Evolutionary conservation across 2,888 invertebrate species (phyloP).

Genomic region (Polyommatus iphigenia): DNA sequence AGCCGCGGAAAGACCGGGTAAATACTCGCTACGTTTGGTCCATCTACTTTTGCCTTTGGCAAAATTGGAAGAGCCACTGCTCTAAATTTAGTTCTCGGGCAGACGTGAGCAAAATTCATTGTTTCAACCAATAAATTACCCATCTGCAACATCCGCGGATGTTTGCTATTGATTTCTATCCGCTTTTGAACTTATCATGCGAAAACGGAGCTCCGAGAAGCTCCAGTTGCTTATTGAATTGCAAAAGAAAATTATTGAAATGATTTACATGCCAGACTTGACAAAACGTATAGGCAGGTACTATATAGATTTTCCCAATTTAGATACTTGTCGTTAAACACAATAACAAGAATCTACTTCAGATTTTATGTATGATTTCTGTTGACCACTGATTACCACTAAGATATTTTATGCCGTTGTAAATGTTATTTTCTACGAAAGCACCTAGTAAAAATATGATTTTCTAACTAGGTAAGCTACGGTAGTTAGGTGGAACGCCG

Average conservation of each 20-base stretch:
- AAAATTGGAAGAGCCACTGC: conserved; percentile 31
- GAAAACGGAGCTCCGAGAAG: not conserved
- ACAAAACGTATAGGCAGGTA: not conserved
- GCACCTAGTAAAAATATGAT: not conserved
- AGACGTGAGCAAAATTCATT: conserved; percentile 34
- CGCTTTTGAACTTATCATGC: conserved; percentile 19
- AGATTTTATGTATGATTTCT: not conserved
- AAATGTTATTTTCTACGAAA: not conserved
- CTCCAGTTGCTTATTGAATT: not conserved
- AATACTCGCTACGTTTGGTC: conserved; percentile 29
- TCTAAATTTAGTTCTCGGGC: conserved; percentile 31
- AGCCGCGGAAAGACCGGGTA: not conserved
- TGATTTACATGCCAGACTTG: not conserved
- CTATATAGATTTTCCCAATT: too few species aligned
- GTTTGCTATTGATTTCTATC: conserved; percentile 30
- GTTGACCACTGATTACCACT: not conserved
- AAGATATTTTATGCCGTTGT: not conserved
- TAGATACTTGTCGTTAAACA: not conserved
- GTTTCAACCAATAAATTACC: conserved; percentile 33
- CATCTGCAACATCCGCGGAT: conserved; percentile 25
- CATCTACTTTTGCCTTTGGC: conserved; percentile 30
- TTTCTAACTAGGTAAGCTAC: conserved; percentile 14
- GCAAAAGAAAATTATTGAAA: not conserved
- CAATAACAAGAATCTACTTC: too few species aligned
- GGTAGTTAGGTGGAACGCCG: not conserved